Conservation (phyloP, 64 coral and sea anemone genomes). For the Pocillopora damicornis region DNA sequence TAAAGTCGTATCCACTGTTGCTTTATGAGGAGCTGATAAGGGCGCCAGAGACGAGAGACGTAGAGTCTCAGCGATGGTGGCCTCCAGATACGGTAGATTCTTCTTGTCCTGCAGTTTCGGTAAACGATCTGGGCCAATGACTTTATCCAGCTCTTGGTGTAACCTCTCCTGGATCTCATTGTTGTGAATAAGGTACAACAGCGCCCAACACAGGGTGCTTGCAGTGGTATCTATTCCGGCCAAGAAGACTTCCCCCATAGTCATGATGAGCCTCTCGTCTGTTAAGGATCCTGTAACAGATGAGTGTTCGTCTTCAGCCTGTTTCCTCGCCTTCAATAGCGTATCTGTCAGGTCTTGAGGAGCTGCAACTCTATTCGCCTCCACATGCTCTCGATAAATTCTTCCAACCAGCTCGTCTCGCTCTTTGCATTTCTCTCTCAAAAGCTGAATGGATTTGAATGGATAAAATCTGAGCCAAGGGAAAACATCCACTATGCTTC, state of each 20-base stretch:
- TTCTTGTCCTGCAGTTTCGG: conserved; percentile 23
- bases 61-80: conserved; percentile 55
- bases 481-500: background rate
- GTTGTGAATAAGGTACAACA: conserved; percentile 46
- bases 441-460: background rate
- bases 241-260: conserved; percentile 30
- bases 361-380: conserved; percentile 36
- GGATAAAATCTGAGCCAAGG: conserved; percentile 4
- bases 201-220: conserved; percentile 42
- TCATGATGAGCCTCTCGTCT: conserved; percentile 36
- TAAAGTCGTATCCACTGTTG: conserved; percentile 41
- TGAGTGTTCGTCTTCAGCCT: conserved; percentile 40
- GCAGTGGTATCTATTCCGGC: conserved; percentile 61
- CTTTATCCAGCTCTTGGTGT: conserved; percentile 61
- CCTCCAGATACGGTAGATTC: conserved; percentile 43
- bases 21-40: conserved; percentile 33
- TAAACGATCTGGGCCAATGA: conserved; percentile 23
- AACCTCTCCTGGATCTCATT: conserved; percentile 45
- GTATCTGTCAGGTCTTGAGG: conserved; percentile 58
- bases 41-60: conserved; percentile 33
- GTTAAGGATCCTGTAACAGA: conserved; percentile 21
- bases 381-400: conserved; percentile 47
- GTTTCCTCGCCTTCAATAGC: conserved; percentile 44
- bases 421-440: conserved; percentile 25
- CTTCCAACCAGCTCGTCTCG: conserved; percentile 33